Evolutionary conservation across 2,113 vertebrate species (phyloP).

Genomic region (Coptodon rendalli): DNA sequence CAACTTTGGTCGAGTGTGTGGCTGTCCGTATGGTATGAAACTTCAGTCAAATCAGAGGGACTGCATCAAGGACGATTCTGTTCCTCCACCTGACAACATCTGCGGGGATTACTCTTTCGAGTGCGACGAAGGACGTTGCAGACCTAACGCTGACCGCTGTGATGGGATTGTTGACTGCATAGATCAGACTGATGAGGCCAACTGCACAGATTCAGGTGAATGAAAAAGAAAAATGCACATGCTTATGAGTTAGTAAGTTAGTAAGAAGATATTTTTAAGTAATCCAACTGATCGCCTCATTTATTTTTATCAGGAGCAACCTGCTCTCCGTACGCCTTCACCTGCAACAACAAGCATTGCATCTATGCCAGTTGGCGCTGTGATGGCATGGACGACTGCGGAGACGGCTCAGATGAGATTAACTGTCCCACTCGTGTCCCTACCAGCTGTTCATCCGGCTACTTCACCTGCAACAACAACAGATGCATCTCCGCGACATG

Average conservation of each 20-base stretch:
- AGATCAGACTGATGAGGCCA: slow-evolving; percentile 64
- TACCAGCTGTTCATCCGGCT: slow-evolving; percentile 25
- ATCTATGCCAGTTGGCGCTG: slow-evolving; percentile 58
- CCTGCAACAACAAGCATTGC: slow-evolving; percentile 67
- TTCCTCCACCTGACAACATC: slow-evolving; percentile 49
- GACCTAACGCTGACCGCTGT: slow-evolving; percentile 58
- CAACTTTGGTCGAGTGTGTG: slow-evolving; percentile 46
- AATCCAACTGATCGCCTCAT: neutral
- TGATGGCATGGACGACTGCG: slow-evolving; percentile 67
- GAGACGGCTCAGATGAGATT: slow-evolving; percentile 64
- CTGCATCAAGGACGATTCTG: slow-evolving; percentile 64
- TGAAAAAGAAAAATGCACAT: neutral
- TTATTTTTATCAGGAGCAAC: slow-evolving; percentile 43
- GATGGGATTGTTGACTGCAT: slow-evolving; percentile 61
- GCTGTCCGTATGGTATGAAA: slow-evolving; percentile 70
- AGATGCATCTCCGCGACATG: slow-evolving; percentile 49
- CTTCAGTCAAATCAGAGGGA: slow-evolving; percentile 57
- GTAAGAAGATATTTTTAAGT: neutral
- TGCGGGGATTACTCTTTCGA: slow-evolving; percentile 57
- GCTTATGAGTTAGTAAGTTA: neutral
- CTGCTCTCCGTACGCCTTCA: slow-evolving; percentile 60
- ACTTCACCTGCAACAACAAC: slow-evolving; percentile 58
- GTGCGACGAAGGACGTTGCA: slow-evolving; percentile 64
- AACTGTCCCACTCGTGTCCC: slow-evolving; percentile 59
- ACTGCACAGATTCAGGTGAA: slow-evolving; percentile 64